Evolutionary conservation across 2,888 invertebrate genomes (phyloP), one percentile per base, ranked within the genome.

Genomic region (Eremobia ochroleuca): DNA sequence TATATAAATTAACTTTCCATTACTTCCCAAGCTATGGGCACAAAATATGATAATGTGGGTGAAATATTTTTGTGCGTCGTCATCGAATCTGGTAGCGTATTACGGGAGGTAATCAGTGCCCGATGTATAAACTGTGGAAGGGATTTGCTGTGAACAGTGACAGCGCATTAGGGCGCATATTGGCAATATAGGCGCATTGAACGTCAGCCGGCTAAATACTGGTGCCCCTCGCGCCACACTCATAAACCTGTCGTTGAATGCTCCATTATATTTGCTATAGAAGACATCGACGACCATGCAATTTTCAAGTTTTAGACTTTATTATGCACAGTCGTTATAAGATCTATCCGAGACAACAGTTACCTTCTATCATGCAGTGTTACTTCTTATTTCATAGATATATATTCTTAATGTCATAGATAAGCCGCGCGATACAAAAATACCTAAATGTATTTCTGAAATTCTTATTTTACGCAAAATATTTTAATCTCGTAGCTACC

Each of bases 111-210:
- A 83, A 83, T 85, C 86, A 85, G 67, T 49, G 75, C 70, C 67
- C 49, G 25, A 25, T 46, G 43, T 70, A 76, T 74, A 86, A 79
- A 86, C 84, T 79, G 82, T 82, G 73, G 87, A 71, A 81, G 73
- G 68, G 79, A 86, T 78, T 66, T 76, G 61, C 72, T 81, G 87
- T 87, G 85, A 85, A 81, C 87, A 84, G 87, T 87, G 81, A 84
- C 85, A 78, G 72, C 77, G 77, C 84, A 87, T 85, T 87, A 87
- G 74, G 81, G 87, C 81, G 81, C 85, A 77, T 85, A 85, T 85
- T 85, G 85, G 69, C 87, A 81, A 84, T 87, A 87, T 78, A 76
- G 85, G 82, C 87, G 85, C 87, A 83, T 81, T 46, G 64, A 85
- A 78, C 76, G 65, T 66, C 85, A 78, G 77, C 61, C 81, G 76